Base-by-base conservation (phyloP, 2,888 invertebrate genomes). In the Lordiphosa andalusiaca region DNA sequence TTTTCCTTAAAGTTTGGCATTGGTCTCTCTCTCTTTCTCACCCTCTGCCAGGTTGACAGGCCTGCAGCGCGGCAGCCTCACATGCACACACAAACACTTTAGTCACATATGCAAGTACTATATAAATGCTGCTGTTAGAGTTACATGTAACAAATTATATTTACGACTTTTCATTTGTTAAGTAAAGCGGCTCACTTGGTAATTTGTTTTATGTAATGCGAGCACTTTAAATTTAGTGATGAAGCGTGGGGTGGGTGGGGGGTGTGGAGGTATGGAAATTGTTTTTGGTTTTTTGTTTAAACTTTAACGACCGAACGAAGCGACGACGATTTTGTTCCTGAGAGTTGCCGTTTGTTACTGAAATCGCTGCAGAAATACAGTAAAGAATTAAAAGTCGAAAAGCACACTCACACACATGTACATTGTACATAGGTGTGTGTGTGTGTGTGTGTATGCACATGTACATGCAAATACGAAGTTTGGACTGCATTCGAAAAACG, bases 341-440 rank as follows among this genome's bases (percentile, higher is more conserved):
- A 86, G 84, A 78, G 80, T 76, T 84, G 71, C 70, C 76, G 82
- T 84, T 82, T 74, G 70, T 83, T 80, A 75, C 73, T 86, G 82
- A 73, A 74, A 64, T 61, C 68, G 51, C 60, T 63, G 57, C 53
- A 71, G 67, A 69, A 57, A 63, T 67, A 67, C 55, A 53, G 33
- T 58, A 71, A 58, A 72, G 58, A 63, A 74, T 53, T 55, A 54
- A 61, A 70, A 67, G 76, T 21, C 53, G 60, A 76, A 68, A 40
- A 53, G 35, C 42, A 62, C 19, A 59, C n/a, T n/a, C 21, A 53
- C 50, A 54, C 25, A 48, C 60, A 53, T 42, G 54, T 50, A 49
- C 41, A 53, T 36, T 54, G 44, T n/a, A n/a, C n/a, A n/a, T n/a
- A n/a, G n/a, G 23, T 37, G 16, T 40, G 25, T 16, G 49, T 39